Evolutionary conservation across 2,113 vertebrate genomes (phyloP).

Genomic region (Xerus inauris): DNA sequence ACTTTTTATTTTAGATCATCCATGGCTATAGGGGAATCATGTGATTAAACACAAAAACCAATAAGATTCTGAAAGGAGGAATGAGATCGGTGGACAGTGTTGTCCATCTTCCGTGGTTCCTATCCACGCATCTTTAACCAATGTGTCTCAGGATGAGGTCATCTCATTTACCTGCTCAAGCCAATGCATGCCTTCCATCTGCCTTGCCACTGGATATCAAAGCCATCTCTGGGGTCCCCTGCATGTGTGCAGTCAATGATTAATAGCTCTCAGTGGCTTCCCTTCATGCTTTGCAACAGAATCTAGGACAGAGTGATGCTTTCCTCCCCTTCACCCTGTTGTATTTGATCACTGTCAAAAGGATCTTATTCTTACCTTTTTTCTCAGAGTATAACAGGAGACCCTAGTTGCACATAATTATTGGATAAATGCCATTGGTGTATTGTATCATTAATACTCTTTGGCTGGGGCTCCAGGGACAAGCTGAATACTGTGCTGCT

Average conservation of each 20-base stretch:
- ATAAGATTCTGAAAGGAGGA: not conserved
- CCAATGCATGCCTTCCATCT: accelerated
- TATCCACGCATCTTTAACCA: not conserved
- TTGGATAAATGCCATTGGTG: not conserved
- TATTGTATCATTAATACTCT: no score
- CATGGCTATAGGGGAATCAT: not conserved
- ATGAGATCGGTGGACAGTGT: not conserved
- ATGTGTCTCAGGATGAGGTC: not conserved
- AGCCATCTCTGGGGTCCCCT: not conserved
- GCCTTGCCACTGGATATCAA: not conserved
- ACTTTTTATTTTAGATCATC: not conserved
- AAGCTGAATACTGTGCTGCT: no score
- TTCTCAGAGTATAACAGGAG: accelerated
- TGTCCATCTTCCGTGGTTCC: not conserved
- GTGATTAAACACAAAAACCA: not conserved
- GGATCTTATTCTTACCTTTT: not conserved
- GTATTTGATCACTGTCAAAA: not conserved
- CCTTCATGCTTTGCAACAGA: not conserved
- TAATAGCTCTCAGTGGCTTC: not conserved
- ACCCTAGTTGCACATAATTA: not conserved
- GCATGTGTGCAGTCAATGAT: not conserved
- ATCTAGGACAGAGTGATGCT: not conserved
- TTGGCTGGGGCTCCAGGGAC: not conserved
- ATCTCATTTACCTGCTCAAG: not conserved
- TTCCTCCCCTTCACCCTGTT: no score